A percentile compares a stretch with the other conserved stretches of the same genome.
These are phyloP conservation scores for Peromyscus melanophrys DNA, from an alignment of 2,797 vertebrate genomes.

Conservation along the genomic window DNA sequence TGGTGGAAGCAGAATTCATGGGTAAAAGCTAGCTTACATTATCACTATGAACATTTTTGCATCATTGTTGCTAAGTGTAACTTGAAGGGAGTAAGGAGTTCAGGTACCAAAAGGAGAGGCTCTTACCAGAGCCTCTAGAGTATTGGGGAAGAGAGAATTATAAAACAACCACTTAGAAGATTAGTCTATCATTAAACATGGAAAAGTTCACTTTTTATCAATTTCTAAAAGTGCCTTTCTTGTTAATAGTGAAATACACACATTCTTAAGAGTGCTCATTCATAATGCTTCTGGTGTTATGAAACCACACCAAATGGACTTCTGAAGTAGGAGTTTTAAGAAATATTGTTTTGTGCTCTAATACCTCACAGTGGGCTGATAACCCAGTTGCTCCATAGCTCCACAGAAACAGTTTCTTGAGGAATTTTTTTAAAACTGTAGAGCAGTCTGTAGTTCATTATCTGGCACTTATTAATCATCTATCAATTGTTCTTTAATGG, in stretches of 20 bases:
- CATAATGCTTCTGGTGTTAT: slow-evolving; percentile 17
- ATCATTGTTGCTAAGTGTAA: slow-evolving; percentile 48
- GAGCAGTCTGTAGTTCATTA: slow-evolving; percentile 7
- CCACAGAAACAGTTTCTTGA: slow-evolving; percentile 28
- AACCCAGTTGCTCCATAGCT: slow-evolving; percentile 16
- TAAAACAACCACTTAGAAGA: slow-evolving; percentile 54
- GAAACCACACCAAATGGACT: slow-evolving; percentile 56
- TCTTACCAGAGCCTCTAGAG: slow-evolving; percentile 31
- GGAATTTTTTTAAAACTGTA: slow-evolving; percentile 47
- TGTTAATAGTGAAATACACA: slow-evolving; percentile 22
- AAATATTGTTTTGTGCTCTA: slow-evolving; percentile 35
- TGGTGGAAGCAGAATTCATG: slow-evolving; percentile 38
- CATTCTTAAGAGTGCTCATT: slow-evolving; percentile 5
- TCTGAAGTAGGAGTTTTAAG: slow-evolving; percentile 35
- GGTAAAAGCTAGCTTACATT: slow-evolving; percentile 53
- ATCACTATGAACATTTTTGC: slow-evolving; percentile 29
- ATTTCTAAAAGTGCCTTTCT: slow-evolving; percentile 56
- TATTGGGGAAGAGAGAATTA: slow-evolving; percentile 56
- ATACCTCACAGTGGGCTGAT: slow-evolving; percentile 1
- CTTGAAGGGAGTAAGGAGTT: background rate
- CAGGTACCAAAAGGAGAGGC: background rate
- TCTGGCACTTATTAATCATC: slow-evolving; percentile 43
- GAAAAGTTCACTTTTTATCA: slow-evolving; percentile 12
- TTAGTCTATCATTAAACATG: slow-evolving; percentile 48
- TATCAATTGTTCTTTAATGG: slow-evolving; percentile 29